These are phyloP conservation scores for Clarias batrachus DNA, from an alignment of 2,113 vertebrate genomes.

Conservation along the genomic window DNA sequence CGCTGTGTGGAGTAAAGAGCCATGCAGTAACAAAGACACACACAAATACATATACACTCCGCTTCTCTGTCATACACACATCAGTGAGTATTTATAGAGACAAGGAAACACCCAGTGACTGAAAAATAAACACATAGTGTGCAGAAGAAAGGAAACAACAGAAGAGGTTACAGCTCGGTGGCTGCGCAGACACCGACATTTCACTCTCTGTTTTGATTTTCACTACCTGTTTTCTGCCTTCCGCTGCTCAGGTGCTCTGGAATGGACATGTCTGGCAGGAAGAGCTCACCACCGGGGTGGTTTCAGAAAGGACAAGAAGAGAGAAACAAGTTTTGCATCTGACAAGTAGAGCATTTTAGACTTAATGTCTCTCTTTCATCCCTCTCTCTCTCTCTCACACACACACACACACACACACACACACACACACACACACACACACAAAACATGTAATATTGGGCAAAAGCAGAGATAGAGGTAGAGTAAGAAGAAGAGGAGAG, in stretches of 20 bases:
- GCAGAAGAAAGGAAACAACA: slow-evolving; percentile 42
- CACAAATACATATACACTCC: background rate
- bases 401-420: background rate
- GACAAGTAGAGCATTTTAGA: background rate
- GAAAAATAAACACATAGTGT: slow-evolving; percentile 47
- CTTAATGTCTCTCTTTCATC: slow-evolving; percentile 6
- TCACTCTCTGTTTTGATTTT: slow-evolving; percentile 56
- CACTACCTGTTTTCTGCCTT: slow-evolving; percentile 56
- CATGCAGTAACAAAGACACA: slow-evolving; percentile 25
- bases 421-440: background rate
- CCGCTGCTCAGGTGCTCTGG: slow-evolving; percentile 50
- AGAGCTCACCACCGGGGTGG: slow-evolving; percentile 35
- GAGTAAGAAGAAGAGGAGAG: background rate
- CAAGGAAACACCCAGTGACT: slow-evolving; percentile 52
- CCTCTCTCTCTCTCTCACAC: slow-evolving; percentile 9
- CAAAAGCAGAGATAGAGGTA: background rate
- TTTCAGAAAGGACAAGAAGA: slow-evolving; percentile 11
- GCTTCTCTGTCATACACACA: slow-evolving; percentile 9
- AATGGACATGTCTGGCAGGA: slow-evolving; percentile 46
- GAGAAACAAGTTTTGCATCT: slow-evolving; percentile 5
- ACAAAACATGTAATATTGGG: background rate
- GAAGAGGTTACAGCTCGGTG: slow-evolving; percentile 42
- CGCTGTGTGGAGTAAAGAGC: slow-evolving; percentile 38
- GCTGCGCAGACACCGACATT: slow-evolving; percentile 30
- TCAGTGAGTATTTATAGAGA: slow-evolving; percentile 51